Conservation (phyloP, 2,888 invertebrate genomes). For the Sesamia inferens region DNA sequence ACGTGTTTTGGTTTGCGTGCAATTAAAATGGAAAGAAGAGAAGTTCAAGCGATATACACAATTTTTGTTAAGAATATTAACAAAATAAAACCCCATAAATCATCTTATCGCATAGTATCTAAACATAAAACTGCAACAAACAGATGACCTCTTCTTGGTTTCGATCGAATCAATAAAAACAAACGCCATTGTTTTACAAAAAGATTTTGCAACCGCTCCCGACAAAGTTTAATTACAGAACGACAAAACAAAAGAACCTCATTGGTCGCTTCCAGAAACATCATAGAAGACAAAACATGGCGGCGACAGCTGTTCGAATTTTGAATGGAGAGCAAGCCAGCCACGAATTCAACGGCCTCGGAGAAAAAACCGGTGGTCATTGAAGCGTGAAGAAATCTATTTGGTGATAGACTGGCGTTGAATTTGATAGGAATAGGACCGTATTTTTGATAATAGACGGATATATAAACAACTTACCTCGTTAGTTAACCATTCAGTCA, state of each 20-base stretch:
- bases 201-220: constrained; percentile 41
- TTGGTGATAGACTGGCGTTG: constrained; percentile 27
- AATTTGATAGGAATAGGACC: constrained; percentile 8
- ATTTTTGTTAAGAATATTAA: neutral
- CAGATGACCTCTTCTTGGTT: constrained; percentile 15
- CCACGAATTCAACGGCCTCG: constrained; percentile 65
- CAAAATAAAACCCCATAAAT: neutral
- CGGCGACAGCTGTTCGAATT: constrained; percentile 70
- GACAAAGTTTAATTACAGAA: constrained; percentile 45
- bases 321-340: constrained; percentile 70
- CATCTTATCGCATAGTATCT: neutral
- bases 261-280: constrained; percentile 54
- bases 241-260: constrained; percentile 46
- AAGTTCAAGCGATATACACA: neutral
- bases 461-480: neutral
- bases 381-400: constrained; percentile 47
- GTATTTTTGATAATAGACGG: neutral
- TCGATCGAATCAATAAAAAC: constrained; percentile 49
- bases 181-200: constrained; percentile 50
- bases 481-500: too few species aligned
- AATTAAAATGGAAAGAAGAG: neutral
- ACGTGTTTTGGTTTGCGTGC: neutral
- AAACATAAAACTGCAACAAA: neutral
- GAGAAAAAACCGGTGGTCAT: constrained; percentile 64
- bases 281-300: constrained; percentile 45